Conservation (phyloP, 2,113 vertebrate species). For the Prunella fulvescens region DNA sequence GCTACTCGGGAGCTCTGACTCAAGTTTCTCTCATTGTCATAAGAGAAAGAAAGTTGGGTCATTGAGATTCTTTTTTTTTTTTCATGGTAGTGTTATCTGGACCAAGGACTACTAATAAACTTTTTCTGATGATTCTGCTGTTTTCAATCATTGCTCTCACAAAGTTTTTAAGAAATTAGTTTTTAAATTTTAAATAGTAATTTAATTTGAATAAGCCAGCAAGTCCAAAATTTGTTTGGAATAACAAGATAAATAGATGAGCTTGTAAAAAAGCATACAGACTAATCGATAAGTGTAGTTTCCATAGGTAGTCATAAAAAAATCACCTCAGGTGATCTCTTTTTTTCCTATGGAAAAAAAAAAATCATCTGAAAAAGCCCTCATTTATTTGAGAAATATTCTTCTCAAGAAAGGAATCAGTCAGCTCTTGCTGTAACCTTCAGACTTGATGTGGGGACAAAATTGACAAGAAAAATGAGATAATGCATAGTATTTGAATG, state of each 20-base stretch:
- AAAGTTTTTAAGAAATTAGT: not conserved
- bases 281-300: not conserved
- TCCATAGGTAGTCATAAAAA: not conserved
- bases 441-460: not conserved
- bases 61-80: not conserved
- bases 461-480: not conserved
- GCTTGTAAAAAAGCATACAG: not conserved
- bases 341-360: not conserved
- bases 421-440: not conserved
- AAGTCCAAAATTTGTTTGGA: not conserved
- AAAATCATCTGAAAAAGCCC: not conserved
- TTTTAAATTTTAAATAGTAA: not conserved
- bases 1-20: not conserved
- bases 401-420: not conserved
- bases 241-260: not conserved
- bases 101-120: no score
- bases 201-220: not conserved
- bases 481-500: not conserved
- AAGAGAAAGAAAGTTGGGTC: not conserved
- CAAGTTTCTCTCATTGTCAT: not conserved
- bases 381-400: rapidly evolving
- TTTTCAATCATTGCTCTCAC: not conserved
- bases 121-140: not conserved
- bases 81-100: not conserved
- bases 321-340: not conserved